These are phyloP conservation scores for Ceramica pisi DNA, from an alignment of 2,888 invertebrate genomes.

Conservation along the genomic window DNA sequence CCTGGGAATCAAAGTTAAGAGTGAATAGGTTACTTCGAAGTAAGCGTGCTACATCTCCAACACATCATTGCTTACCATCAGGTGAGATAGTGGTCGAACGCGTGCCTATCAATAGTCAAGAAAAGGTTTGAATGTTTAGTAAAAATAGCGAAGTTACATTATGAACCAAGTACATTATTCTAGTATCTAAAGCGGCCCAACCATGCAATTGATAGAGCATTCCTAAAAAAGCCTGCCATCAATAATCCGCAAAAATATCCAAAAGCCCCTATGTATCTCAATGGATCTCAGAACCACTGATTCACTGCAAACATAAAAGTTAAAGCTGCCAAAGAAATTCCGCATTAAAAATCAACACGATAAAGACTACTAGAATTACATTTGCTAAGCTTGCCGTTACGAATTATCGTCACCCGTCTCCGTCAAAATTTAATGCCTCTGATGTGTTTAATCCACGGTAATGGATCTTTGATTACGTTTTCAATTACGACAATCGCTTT, in stretches of 20 bases:
- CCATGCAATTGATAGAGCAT: conserved; percentile 29
- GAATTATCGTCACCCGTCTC: conserved; percentile 54
- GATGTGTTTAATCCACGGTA: conserved; percentile 66
- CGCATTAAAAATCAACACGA: conserved; percentile 17
- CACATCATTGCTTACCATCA: too few species aligned
- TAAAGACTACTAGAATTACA: conserved; percentile 29
- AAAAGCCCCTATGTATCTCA: conserved; percentile 70
- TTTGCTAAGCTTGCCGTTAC: conserved; percentile 27
- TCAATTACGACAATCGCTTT: conserved; percentile 48
- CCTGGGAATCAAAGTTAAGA: too few species aligned
- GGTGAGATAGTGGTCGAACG: too few species aligned
- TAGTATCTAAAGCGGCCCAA: conserved; percentile 26
- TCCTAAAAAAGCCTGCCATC: conserved; percentile 63
- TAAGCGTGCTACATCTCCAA: too few species aligned
- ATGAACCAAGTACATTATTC: too few species aligned
- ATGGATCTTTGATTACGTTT: conserved; percentile 64
- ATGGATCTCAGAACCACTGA: conserved; percentile 53
- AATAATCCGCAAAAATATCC: conserved; percentile 75
- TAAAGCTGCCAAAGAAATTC: conserved; percentile 21
- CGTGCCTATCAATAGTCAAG: too few species aligned
- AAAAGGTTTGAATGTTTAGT: too few species aligned
- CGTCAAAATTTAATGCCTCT: conserved; percentile 71
- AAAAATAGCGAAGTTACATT: neutral
- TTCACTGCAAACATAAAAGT: conserved; percentile 44
- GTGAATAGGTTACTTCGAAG: too few species aligned